Conservation (phyloP, 2,113 vertebrate species). For the Toxotes chatareus region DNA sequence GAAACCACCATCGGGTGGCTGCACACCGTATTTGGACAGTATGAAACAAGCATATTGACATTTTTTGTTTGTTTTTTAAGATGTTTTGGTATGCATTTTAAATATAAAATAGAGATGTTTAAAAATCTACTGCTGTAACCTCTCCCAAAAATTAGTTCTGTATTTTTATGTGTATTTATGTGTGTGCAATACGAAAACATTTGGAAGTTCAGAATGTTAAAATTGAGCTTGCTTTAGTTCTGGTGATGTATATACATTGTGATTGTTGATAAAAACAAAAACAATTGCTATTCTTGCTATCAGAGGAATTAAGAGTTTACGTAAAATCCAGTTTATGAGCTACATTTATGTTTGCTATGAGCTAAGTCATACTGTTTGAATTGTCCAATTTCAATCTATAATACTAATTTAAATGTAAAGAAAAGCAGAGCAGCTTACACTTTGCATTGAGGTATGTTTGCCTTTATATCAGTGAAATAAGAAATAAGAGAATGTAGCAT, state of each 20-base stretch:
- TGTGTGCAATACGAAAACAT: conserved; percentile 82
- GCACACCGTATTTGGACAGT: conserved; percentile 81
- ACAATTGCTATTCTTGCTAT: conserved; percentile 81
- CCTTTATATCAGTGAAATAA: conserved; percentile 85
- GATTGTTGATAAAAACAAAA: conserved; percentile 80
- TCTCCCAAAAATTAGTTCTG: conserved; percentile 76
- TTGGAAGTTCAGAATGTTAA: conserved; percentile 83
- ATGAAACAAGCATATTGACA: conserved; percentile 79
- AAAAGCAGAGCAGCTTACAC: conserved; percentile 79
- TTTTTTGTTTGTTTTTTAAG: conserved; percentile 80
- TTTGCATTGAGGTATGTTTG: conserved; percentile 83
- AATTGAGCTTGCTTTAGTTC: conserved; percentile 85
- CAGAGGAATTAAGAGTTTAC: conserved; percentile 76
- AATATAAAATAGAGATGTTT: conserved; percentile 84
- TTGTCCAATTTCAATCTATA: conserved; percentile 75
- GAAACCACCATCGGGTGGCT: conserved; percentile 74
- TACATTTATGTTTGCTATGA: conserved; percentile 84
- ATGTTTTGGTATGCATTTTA: conserved; percentile 87
- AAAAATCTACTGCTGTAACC: conserved; percentile 79
- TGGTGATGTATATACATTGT: conserved; percentile 85
- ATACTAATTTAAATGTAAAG: conserved; percentile 82
- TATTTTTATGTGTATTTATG: conserved; percentile 84
- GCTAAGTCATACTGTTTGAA: conserved; percentile 82
- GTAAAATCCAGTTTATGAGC: conserved; percentile 79
- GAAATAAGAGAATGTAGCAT: conserved; percentile 86